phyloP scores from a whole-genome alignment of 92 coral and sea anemone genomes.

The Zoanthus sociatus region DNA sequence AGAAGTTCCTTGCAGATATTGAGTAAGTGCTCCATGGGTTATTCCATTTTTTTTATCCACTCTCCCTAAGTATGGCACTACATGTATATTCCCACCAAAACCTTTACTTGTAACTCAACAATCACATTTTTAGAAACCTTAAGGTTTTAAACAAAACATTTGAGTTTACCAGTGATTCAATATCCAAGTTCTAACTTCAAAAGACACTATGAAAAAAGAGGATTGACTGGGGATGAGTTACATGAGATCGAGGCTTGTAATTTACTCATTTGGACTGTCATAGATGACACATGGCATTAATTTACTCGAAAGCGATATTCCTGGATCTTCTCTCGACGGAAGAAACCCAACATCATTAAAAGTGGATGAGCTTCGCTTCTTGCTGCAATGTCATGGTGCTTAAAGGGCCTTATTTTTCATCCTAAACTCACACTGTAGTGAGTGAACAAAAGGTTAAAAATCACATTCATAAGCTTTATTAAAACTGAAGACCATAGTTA shows the following conservation, averaged over 20 bases:
- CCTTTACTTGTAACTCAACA: conserved; percentile 1
- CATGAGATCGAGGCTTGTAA: no score
- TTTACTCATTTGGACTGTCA: no score
- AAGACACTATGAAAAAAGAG: no score
- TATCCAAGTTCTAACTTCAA: neutral
- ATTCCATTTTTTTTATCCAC: conserved; percentile 8
- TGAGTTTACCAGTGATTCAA: neutral
- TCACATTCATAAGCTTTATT: conserved; percentile 25
- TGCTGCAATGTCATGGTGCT: no score
- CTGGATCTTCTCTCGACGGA: no score
- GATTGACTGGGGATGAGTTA: no score
- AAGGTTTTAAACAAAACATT: neutral
- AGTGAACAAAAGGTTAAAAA: neutral
- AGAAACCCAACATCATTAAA: no score
- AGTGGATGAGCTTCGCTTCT: no score
- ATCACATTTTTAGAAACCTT: conserved; percentile 1
- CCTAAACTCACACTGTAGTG: no score
- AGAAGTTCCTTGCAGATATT: conserved; percentile 36
- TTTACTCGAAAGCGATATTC: no score
- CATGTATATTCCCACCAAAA: conserved; percentile 10
- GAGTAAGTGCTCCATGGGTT: conserved; percentile 24
- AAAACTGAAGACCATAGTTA: conserved; percentile 25
- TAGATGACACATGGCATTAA: no score
- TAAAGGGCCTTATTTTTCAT: no score
- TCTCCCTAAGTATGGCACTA: conserved; percentile 5